A percentile compares a stretch with the other conserved stretches of the same genome.
Evolutionary conservation across 2,113 vertebrate species (phyloP).

Genomic region (Gymnobelideus leadbeateri): DNA sequence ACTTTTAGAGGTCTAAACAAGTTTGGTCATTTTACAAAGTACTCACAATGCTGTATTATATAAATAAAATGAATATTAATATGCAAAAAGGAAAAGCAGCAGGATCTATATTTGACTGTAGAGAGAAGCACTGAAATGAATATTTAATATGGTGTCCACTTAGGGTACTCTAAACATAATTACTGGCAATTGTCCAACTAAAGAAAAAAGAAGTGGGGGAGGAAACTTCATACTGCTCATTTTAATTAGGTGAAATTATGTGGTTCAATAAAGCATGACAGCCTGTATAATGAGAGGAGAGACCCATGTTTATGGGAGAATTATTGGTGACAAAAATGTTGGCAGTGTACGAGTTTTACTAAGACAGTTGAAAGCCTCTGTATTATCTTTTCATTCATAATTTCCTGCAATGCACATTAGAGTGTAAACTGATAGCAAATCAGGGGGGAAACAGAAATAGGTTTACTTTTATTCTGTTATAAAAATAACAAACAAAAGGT

Average conservation of each 20-base stretch:
- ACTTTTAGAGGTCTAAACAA: slow-evolving; percentile 51
- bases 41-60: slow-evolving; percentile 46
- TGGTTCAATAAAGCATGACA: slow-evolving; percentile 84
- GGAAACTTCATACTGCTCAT: slow-evolving; percentile 78
- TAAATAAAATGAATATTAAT: slow-evolving; percentile 66
- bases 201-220: slow-evolving; percentile 60
- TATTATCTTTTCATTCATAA: slow-evolving; percentile 82
- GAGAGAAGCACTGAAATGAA: slow-evolving; percentile 71
- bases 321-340: slow-evolving; percentile 82
- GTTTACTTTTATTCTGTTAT: slow-evolving; percentile 36
- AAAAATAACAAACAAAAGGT: slow-evolving; percentile 24
- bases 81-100: slow-evolving; percentile 64
- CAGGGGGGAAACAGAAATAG: neutral
- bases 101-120: slow-evolving; percentile 60
- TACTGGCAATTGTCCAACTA: slow-evolving; percentile 79
- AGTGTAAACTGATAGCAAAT: slow-evolving; percentile 73
- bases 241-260: slow-evolving; percentile 86
- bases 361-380: slow-evolving; percentile 67
- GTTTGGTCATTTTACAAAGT: slow-evolving; percentile 49
- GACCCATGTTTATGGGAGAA: slow-evolving; percentile 79
- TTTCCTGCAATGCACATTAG: slow-evolving; percentile 73
- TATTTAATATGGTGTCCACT: slow-evolving; percentile 82
- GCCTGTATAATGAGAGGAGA: slow-evolving; percentile 80
- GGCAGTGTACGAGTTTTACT: slow-evolving; percentile 65
- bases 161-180: slow-evolving; percentile 75